Evolutionary conservation across 2,888 invertebrate genomes (phyloP), one percentile per base, ranked within the genome.

Genomic region (Leptopterna dolabrata): DNA sequence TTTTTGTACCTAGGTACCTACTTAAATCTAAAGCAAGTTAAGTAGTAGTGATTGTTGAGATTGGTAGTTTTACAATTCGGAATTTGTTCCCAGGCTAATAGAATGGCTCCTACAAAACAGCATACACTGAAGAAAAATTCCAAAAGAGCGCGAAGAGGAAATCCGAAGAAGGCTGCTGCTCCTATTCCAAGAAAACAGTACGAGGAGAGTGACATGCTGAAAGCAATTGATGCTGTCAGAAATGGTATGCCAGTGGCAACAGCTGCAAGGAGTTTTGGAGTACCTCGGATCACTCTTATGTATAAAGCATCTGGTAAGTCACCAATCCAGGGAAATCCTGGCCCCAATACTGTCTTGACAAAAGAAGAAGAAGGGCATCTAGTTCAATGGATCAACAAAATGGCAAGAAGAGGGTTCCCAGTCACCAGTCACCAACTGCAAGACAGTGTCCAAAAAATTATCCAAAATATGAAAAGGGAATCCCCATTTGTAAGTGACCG

Each of bases 401-500:
- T 43, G 27, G 71, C 85, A 45, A 76, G 41, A 14, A 86, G 86
- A 27, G 88, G 87, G 19, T 87, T 88, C 76, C 88, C 88, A 9
- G 76, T 88, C 19, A 87, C 88, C 14, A 81, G 84, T 29, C 24
- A 14, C 24, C 76, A 89, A 30, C 88, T 90, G 27, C 41, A 88
- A 29, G 84, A 86, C 41, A 89, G 88, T 88, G 89, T 89, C 36
- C 84, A 89, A 82, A 88, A 55, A 70, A 47, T 89, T 7, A 55
- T 89, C 0, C 86, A 47, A 80, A 84, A 88, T 19, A 51, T 89
- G 27, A 87, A 86, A 76, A 70, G 89, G 55, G 43, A 81, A 76
- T 88, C 87, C 78, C 84, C 84, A 13, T 90, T 90, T 76, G 83
- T 78, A 7, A 87, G 89, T 83, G 85, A 84, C 84, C 83, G 76